Conservation (phyloP, 2,113 vertebrate genomes). For the Hymenochirus boettgeri region DNA sequence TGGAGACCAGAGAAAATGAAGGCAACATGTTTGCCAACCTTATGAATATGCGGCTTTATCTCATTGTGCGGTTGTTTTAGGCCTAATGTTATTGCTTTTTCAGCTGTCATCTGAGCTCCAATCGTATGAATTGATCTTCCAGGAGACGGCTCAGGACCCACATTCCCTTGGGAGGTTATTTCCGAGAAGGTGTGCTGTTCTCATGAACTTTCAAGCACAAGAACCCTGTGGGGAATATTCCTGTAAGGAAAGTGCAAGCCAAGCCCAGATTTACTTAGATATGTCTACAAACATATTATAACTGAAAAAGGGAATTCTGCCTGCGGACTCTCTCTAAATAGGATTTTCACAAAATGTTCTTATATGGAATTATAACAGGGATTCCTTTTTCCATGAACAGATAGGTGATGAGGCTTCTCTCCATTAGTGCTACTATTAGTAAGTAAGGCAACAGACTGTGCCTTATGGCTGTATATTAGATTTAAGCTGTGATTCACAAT, state of each 20-base stretch:
- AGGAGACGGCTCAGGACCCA: background rate
- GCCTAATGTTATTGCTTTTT: background rate
- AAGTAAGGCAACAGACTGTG: too few species aligned
- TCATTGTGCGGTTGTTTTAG: background rate
- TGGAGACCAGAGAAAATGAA: too few species aligned
- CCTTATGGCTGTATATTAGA: too few species aligned
- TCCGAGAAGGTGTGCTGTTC: slow-evolving; percentile 27
- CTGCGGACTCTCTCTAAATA: slow-evolving; percentile 16
- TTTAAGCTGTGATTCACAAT: too few species aligned
- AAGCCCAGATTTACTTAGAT: slow-evolving; percentile 5
- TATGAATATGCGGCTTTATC: too few species aligned
- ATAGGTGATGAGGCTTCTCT: too few species aligned
- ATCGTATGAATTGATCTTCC: background rate
- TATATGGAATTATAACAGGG: slow-evolving; percentile 27
- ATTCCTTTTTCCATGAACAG: too few species aligned
- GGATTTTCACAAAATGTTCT: slow-evolving; percentile 32
- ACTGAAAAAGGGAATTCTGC: slow-evolving; percentile 12
- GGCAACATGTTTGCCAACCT: too few species aligned
- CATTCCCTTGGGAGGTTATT: slow-evolving; percentile 17
- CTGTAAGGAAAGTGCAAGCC: slow-evolving; percentile 12
- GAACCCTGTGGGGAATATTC: slow-evolving; percentile 28
- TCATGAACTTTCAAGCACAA: slow-evolving; percentile 28
- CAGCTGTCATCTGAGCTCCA: background rate
- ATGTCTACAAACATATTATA: slow-evolving; percentile 16
- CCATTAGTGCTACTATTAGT: too few species aligned